Evolutionary conservation across 30 jellyfish, hydroid and myxozoan species (phyloP), one percentile per base, ranked within the genome.

Genomic region (Catostylus mosaicus): DNA sequence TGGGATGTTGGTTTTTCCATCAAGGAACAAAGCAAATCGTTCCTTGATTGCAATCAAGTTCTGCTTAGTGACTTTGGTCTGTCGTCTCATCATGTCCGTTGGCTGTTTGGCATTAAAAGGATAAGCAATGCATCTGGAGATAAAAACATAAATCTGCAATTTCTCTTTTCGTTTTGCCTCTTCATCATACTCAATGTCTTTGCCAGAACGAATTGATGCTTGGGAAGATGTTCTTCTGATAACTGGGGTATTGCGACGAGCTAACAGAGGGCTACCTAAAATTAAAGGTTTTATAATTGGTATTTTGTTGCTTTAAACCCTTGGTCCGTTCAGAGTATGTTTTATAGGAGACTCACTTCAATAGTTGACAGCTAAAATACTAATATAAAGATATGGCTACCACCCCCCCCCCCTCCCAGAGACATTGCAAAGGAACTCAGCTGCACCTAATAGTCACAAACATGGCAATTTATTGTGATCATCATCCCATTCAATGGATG

Each of bases 61-160:
- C 75, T 93, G 98, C 65, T 87, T 93, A 29, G 98, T 93, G 27
- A 93, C 97, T 69, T 93, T 93, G 29, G 96, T 70, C 72, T 88
- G 97, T 43, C 98, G 70, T 36, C 98, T 82, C 2, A 94, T 84
- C 96, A 93, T 74, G 67, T 93, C 98, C 16, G 98, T 93, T 64
- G 96, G 97, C 59, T 93, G 98, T 46, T 93, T 93, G 7, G 98
- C 98, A 78, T 93, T 87, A 64, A 93, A 93, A 0, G 98, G 97
- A 59, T 93, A 93, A 26, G 98, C 97, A 86, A 93, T 93, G 67
- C 98, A 93, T 34, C 98, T 83, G 0, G 98, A 81, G 32, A 87
- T 72, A 59, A 93, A 93, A 3, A 93, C 98, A 71, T 93, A 93
- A 12, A 93, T 80, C 78, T 85, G 98, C 60, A 86, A 66, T 60